Evolutionary conservation across 1,140 invertebrate species (phyloP).

Genomic region (Drosophila truncata): DNA sequence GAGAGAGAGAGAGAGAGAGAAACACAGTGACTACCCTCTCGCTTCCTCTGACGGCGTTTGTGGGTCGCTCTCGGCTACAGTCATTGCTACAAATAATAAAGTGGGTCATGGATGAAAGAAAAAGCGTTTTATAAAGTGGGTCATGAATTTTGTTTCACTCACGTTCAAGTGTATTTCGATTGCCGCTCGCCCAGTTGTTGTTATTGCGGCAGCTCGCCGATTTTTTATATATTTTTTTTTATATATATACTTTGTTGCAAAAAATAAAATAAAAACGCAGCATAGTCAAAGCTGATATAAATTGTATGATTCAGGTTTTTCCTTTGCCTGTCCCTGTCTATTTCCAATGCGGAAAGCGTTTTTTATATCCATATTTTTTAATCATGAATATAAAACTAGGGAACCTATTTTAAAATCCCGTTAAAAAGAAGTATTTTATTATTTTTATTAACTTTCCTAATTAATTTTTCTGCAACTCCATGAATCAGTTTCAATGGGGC

Average conservation of each 20-base stretch:
- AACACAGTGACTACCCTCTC: neutral
- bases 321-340: constrained; percentile 21
- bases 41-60: constrained; percentile 17
- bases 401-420: constrained; percentile 9
- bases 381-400: constrained; percentile 21
- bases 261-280: constrained; percentile 12
- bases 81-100: constrained; percentile 81
- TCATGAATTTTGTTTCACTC: constrained; percentile 85
- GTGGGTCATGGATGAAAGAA: constrained; percentile 85
- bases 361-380: constrained; percentile 22
- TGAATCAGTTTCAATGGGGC: constrained; percentile 59
- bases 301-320: constrained; percentile 60
- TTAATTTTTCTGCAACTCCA: constrained; percentile 23
- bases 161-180: constrained; percentile 85
- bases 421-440: constrained; percentile 7
- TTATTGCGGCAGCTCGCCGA: constrained; percentile 37
- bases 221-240: constrained; percentile 25
- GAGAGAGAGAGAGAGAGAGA: constrained; percentile 5
- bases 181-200: constrained; percentile 62
- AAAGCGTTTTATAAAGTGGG: constrained; percentile 85
- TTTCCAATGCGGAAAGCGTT: constrained; percentile 12
- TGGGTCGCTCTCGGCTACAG: constrained; percentile 50
- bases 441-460: neutral
- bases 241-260: constrained; percentile 39
- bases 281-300: constrained; percentile 47